Base-by-base conservation (phyloP, 2,113 vertebrate genomes). In the Oophaga pumilio region DNA sequence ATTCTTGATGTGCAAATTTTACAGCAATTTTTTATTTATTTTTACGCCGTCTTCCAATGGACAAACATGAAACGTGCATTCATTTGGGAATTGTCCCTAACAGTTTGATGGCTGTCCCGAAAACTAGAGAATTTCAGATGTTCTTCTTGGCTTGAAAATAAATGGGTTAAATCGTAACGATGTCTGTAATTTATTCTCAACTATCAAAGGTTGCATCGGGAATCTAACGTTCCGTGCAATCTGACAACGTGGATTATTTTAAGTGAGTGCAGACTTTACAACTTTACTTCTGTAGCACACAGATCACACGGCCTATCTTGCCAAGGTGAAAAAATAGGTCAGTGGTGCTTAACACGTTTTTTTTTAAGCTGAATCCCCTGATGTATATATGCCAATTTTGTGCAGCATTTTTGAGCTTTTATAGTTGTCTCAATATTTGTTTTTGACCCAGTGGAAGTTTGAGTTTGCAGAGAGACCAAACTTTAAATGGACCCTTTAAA, bases 1-100 rank as follows among this genome's bases (percentile, higher is more conserved):
- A 5, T 24, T 14, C 7, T 87, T 82, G 56, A 60, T 74, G 49
- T 74, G 79, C 50, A 82, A 82, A 82, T 74, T 43, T 56, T 24
- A n/a, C 14, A 14, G 26, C 60, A 18, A 22, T 49, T 74, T 82
- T 69, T 18, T 14, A 59, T 28, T 74, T 6, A 8, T 43, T 43
- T 43, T 43, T 1, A 43, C 33, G 33, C 33, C 6, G 50, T 53
- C 18, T 74, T 87, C 85, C 26, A 50, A 50, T 28, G 60, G 85
- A 53, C 76, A 68, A 64, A 86, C 4, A 78, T 68, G 17, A 76
- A 20, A 33, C 66, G 28, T 5, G 12, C 12, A 79, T 64, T n/a
- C 59, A 82, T 49, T 49, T 33, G 79, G 79, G 57, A 43, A 82
- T 64, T 77, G 20, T 56, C 76, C n/a, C 7, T 12, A 77, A 77